Evolutionary conservation across 2,888 invertebrate genomes (phyloP).

Genomic region (Clusia tigrina): DNA sequence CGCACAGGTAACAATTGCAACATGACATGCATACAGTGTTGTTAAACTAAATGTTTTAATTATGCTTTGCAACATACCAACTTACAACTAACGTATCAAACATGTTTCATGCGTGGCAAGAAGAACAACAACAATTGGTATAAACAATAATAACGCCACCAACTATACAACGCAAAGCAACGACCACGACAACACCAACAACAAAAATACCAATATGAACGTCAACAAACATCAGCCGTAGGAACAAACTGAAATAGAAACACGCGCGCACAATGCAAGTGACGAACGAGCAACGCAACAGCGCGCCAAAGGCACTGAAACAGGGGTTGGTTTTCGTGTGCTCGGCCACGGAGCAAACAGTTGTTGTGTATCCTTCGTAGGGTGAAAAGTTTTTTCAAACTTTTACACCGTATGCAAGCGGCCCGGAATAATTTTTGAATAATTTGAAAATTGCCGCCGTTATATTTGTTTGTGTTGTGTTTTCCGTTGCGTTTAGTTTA

Average conservation of each 20-base stretch:
- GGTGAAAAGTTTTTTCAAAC: conserved; percentile 62
- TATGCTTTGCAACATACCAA: too few species aligned
- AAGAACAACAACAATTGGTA: too few species aligned
- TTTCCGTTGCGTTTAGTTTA: conserved; percentile 27
- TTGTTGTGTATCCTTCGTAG: conserved; percentile 66
- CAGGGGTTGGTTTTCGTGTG: conserved; percentile 56
- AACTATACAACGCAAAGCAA: too few species aligned
- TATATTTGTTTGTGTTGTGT: conserved; percentile 33
- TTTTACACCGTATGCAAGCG: conserved; percentile 55
- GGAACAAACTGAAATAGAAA: neutral
- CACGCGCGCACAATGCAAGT: too few species aligned
- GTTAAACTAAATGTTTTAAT: too few species aligned
- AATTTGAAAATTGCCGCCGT: conserved; percentile 38
- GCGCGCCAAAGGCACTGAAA: conserved; percentile 27
- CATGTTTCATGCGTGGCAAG: too few species aligned
- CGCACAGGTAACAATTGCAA: too few species aligned
- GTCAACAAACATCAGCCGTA: neutral
- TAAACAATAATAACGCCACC: too few species aligned
- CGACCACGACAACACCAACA: conserved; percentile 40
- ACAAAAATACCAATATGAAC: conserved; percentile 28
- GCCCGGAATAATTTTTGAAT: conserved; percentile 40
- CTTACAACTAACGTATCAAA: too few species aligned
- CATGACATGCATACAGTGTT: too few species aligned
- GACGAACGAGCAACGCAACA: conserved; percentile 13
- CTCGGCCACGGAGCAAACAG: conserved; percentile 58